A percentile compares a stretch with the other conserved stretches of the same genome.
Evolutionary conservation across 2,797 vertebrate species (phyloP).

Genomic region (Salarias fasciatus): DNA sequence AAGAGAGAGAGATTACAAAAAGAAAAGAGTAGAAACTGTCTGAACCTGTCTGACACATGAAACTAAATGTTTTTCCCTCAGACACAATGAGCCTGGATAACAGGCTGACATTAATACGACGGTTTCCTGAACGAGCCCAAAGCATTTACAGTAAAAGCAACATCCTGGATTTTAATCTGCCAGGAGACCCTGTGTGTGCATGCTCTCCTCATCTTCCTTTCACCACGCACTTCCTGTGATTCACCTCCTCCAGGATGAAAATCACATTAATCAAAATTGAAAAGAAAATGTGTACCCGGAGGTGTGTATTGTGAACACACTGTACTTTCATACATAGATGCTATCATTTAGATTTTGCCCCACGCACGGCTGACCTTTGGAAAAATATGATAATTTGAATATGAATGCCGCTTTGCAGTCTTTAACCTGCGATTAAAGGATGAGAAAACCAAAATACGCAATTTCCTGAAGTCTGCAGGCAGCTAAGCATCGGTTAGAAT

Average conservation of each 20-base stretch:
- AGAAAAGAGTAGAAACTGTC: too few species aligned
- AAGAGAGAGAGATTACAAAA: too few species aligned
- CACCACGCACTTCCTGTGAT: conserved; percentile 5
- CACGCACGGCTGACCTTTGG: background rate
- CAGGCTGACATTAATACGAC: conserved; percentile 16
- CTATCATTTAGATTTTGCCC: conserved; percentile 8
- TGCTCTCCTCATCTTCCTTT: background rate
- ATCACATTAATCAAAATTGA: background rate
- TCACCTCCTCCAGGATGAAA: background rate
- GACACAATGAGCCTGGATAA: conserved; percentile 6
- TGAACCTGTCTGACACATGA: too few species aligned
- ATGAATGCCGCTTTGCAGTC: background rate
- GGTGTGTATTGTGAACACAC: background rate
- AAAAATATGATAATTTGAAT: background rate
- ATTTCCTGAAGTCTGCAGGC: conserved; percentile 5
- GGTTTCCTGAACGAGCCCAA: conserved; percentile 20
- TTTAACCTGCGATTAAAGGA: background rate
- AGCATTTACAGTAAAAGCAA: conserved; percentile 18
- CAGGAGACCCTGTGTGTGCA: background rate
- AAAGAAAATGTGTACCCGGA: background rate
- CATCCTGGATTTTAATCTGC: conserved; percentile 37
- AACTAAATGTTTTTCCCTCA: too few species aligned
- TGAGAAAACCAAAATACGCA: background rate
- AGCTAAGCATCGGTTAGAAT: conserved; percentile 7
- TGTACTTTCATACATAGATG: background rate